phyloP scores from a whole-genome alignment of 2,888 invertebrate species.

The Hypolimnas misippus region DNA sequence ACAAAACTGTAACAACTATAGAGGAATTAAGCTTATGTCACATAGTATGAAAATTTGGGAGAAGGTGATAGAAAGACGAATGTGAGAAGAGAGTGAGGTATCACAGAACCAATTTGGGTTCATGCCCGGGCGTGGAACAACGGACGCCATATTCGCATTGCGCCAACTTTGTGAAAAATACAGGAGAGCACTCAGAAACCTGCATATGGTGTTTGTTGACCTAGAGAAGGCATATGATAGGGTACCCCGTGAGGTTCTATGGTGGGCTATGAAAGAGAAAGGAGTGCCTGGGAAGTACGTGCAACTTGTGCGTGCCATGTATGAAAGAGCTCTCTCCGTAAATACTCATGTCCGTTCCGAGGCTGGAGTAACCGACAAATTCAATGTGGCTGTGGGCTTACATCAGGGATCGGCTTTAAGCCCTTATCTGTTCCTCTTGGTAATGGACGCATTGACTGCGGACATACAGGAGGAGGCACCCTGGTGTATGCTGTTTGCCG shows the following conservation, averaged over 20 bases:
- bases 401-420: conserved; percentile 33
- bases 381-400: conserved; percentile 19
- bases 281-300: conserved; percentile 31
- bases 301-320: conserved; percentile 24
- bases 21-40: conserved; percentile 32
- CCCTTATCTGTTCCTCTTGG: conserved; percentile 28
- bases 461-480: conserved; percentile 30
- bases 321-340: neutral
- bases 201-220: conserved; percentile 17
- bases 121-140: conserved; percentile 15
- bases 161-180: conserved; percentile 20
- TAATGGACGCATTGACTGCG: conserved; percentile 32
- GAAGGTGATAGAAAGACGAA: conserved; percentile 25
- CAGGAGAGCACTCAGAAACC: conserved; percentile 16
- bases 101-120: conserved; percentile 19
- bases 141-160: conserved; percentile 21
- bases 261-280: conserved; percentile 34
- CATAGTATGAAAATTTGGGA: conserved; percentile 33
- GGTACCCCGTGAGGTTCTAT: conserved; percentile 24
- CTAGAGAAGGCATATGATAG: conserved; percentile 15
- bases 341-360: conserved; percentile 12
- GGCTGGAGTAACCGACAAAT: conserved; percentile 14
- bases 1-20: conserved; percentile 16
- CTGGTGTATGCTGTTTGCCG: conserved; percentile 30
- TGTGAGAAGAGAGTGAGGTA: conserved; percentile 25